A percentile compares a stretch with the other conserved stretches of the same genome.
phyloP scores from a whole-genome alignment of 1,140 invertebrate species.

The Anthonomus grandis region DNA sequence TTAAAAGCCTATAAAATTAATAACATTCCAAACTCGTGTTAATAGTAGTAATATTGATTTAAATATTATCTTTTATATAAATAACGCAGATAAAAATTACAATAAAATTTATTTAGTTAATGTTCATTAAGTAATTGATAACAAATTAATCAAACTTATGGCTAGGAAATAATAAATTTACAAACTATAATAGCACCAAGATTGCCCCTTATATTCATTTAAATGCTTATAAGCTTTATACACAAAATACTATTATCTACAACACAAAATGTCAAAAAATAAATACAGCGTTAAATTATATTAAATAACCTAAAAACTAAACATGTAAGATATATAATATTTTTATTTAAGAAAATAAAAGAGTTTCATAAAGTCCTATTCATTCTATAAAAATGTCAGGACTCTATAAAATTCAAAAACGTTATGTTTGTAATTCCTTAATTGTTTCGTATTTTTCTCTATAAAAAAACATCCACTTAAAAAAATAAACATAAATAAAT shows the following conservation, averaged over 20 bases:
- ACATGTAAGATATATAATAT: not conserved
- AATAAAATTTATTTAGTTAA: constrained; percentile 30
- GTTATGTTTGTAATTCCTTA: too few species aligned
- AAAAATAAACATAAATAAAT: too few species aligned
- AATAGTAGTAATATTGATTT: constrained; percentile 32
- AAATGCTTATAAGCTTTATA: constrained; percentile 17
- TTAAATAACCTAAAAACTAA: not conserved
- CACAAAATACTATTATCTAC: constrained; percentile 15
- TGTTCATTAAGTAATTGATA: constrained; percentile 23
- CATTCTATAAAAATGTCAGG: not conserved
- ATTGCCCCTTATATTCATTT: constrained; percentile 14
- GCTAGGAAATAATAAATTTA: too few species aligned
- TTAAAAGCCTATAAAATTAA: constrained; percentile 33
- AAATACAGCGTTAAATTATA: constrained; percentile 2
- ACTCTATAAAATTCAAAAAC: not conserved
- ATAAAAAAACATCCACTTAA: too few species aligned
- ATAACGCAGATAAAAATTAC: constrained; percentile 24
- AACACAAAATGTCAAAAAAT: constrained; percentile 4
- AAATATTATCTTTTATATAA: constrained; percentile 15
- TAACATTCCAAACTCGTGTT: constrained; percentile 38
- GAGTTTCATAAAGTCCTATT: not conserved
- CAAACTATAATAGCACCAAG: constrained; percentile 22
- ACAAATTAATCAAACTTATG: constrained; percentile 21
- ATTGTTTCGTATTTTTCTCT: too few species aligned
- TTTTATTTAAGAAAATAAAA: not conserved